Base-by-base conservation (phyloP, 2,113 vertebrate genomes). In the Chaetorhynchus papuensis region DNA sequence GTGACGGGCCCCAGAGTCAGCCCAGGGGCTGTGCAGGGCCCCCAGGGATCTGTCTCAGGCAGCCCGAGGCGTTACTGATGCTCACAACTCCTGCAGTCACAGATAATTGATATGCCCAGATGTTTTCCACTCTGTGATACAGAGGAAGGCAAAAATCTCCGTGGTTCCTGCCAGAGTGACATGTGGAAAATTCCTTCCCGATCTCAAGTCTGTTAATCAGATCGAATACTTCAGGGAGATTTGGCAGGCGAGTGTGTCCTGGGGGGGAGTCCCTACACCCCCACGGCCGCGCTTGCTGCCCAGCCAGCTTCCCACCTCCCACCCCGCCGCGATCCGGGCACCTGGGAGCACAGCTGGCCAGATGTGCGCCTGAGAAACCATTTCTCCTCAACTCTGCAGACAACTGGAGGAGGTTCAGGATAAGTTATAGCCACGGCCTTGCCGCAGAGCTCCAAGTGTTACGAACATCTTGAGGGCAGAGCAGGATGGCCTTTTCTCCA, bases 281-380 rank as follows among this genome's bases (percentile, higher is more conserved):
- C 82, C 57, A 0, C 1, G 1, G 2, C 42, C 2, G 0, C 0
- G 0, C 35, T 13, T 3, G 35, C 56, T 66, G 75, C 50, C 33
- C 31, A 1, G 3, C 21, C 66, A 4, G 24, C 24, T 5, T 20
- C 79, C 39, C 47, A 7, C 19, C 52, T 42, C 42, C 63, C 63
- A 16, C 11, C 57, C 59, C 0, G 0, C 22, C 0, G 1, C 0
- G 1, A 5, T 3, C 7, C 0, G 0, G 57, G 56, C 75, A 23
- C 57, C 76, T 56, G 83, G 78, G 49, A 66, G 61, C 65, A 31
- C 96, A 92, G 82, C 95, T 94, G 95, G 74, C 88, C 94, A 94
- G 88, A 77, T 93, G 90, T 90, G 94, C 0, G 0, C 47, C 74
- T 0, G 3, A 20, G 61, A 63, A 82, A 4, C 24, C 50, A 0